These are phyloP conservation scores for Benitochromis conjunctus DNA, from an alignment of 2,113 vertebrate genomes.

Conservation along the genomic window DNA sequence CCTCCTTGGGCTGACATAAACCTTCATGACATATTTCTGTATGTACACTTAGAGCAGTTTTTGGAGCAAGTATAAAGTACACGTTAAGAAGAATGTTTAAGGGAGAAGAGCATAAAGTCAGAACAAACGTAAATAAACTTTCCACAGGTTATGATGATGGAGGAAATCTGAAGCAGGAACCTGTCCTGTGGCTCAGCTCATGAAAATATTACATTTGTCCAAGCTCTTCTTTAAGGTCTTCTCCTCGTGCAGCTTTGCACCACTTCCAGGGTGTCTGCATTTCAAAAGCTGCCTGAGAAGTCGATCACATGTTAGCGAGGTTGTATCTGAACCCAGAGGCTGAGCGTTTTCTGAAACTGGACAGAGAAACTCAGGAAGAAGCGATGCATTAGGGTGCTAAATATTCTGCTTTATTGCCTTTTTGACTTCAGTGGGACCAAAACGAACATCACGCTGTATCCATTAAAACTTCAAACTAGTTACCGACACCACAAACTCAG, in stretches of 20 bases:
- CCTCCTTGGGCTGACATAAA: background rate
- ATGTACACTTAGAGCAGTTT: background rate
- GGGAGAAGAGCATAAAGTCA: background rate
- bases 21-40: background rate
- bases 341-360: background rate
- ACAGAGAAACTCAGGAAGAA: background rate
- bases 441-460: background rate
- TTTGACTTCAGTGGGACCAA: background rate
- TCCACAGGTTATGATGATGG: background rate
- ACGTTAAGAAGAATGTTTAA: background rate
- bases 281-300: fast-evolving
- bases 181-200: background rate
- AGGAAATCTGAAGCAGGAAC: background rate
- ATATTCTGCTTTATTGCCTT: background rate
- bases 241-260: background rate
- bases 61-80: background rate
- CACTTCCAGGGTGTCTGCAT: background rate
- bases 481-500: background rate
- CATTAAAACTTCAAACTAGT: background rate
- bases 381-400: fast-evolving
- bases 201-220: background rate
- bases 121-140: background rate
- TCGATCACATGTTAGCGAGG: background rate
- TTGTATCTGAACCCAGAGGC: background rate
- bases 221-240: fast-evolving